Conservation (phyloP, 2,797 vertebrate genomes). For the Mormyrus hasselquistii region DNA sequence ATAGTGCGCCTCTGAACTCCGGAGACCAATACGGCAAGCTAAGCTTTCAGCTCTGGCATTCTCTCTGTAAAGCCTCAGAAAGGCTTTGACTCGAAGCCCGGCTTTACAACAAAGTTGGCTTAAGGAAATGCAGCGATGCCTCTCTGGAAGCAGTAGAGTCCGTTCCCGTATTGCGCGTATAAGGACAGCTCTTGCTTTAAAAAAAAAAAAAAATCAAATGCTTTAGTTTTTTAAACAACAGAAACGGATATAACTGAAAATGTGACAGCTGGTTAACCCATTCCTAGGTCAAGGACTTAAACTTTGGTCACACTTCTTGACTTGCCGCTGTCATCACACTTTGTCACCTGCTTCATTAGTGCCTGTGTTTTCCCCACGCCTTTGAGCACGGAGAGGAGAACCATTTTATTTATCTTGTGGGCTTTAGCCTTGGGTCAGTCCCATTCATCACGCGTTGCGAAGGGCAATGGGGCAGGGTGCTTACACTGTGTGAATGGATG, state of each 20-base stretch:
- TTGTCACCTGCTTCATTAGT: background rate
- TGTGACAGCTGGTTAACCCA: background rate
- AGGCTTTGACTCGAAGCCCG: background rate
- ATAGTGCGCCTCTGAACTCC: background rate
- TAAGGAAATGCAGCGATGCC: background rate
- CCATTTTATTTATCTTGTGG: conserved; percentile 18
- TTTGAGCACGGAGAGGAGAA: background rate
- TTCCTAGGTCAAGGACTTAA: background rate
- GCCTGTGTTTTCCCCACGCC: background rate
- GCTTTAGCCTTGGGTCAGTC: conserved; percentile 21
- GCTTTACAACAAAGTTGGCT: background rate
- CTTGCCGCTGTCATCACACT: background rate
- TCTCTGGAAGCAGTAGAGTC: background rate
- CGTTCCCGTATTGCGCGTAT: background rate
- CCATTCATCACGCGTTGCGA: conserved; percentile 11
- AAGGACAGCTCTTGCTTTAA: background rate
- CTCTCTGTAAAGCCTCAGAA: background rate
- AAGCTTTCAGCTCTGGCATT: background rate
- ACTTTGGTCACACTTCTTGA: background rate
- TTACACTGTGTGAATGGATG: conserved; percentile 22
- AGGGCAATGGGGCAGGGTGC: background rate
- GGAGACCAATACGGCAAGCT: background rate
- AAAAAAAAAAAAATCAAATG: background rate
- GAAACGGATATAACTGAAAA: background rate
- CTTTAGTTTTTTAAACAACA: background rate